Conservation (phyloP, 2,888 invertebrate genomes). For the Mythimna pallens region DNA sequence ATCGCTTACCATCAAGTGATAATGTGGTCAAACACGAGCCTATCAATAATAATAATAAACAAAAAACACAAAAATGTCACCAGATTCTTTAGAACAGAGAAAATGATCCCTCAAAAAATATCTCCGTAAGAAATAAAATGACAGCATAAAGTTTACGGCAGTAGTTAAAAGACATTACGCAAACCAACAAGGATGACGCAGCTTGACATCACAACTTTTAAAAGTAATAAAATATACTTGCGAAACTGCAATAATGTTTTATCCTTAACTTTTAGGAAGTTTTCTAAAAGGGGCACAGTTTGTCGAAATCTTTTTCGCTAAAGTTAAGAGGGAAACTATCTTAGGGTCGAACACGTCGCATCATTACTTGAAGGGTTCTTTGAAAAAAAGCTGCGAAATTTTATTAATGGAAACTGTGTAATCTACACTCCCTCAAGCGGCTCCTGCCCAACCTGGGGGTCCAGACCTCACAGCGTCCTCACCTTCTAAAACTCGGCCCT, state of each 20-base stretch:
- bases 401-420: neutral
- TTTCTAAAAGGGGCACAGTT: conserved; percentile 20
- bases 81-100: neutral
- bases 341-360: neutral
- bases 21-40: no score
- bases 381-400: neutral
- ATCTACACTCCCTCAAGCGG: no score
- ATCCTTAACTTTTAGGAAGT: conserved; percentile 36
- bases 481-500: no score
- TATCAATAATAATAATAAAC: no score
- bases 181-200: conserved; percentile 50
- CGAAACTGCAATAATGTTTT: conserved; percentile 48
- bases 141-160: neutral
- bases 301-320: conserved; percentile 20
- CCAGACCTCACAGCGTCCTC: no score
- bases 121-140: conserved; percentile 4
- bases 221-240: conserved; percentile 58
- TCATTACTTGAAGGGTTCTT: conserved; percentile 8
- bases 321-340: conserved; percentile 10
- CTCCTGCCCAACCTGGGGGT: no score
- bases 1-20: no score
- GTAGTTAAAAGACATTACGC: conserved; percentile 42
- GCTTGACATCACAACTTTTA: conserved; percentile 57
- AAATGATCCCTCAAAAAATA: neutral
- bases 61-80: neutral